A percentile compares a stretch with the other conserved stretches of the same genome.
phyloP scores from a whole-genome alignment of 2,113 vertebrate species.

The zebrafish (Danio rerio) region GRCz12tu NC_133182.1:21454001-21454500 shows the following conservation, averaged over 20 bases:
- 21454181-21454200: conserved; percentile 24
- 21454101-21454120: conserved; percentile 8
- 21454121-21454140: conserved; percentile 26
- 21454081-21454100: conserved; percentile 11
- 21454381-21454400: conserved; percentile 37
- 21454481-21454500: conserved; percentile 48
- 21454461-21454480: conserved; percentile 52
- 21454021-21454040: neutral
- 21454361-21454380: conserved; percentile 40
- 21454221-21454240: conserved; percentile 34
- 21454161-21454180: conserved; percentile 22
- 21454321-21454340: conserved; percentile 10
- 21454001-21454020: neutral
- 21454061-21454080: neutral
- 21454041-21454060: neutral
- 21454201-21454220: conserved; percentile 21
- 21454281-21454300: conserved; percentile 33
- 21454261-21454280: conserved; percentile 25
- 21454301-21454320: conserved; percentile 13
- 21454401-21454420: conserved; percentile 47
- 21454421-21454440: conserved; percentile 53
- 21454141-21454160: neutral
- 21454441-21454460: conserved; percentile 57
- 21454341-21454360: conserved; percentile 17
- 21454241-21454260: conserved; percentile 31